These are phyloP conservation scores for Stercorarius parasiticus DNA, from an alignment of 2,113 vertebrate genomes.

Conservation along the genomic window DNA sequence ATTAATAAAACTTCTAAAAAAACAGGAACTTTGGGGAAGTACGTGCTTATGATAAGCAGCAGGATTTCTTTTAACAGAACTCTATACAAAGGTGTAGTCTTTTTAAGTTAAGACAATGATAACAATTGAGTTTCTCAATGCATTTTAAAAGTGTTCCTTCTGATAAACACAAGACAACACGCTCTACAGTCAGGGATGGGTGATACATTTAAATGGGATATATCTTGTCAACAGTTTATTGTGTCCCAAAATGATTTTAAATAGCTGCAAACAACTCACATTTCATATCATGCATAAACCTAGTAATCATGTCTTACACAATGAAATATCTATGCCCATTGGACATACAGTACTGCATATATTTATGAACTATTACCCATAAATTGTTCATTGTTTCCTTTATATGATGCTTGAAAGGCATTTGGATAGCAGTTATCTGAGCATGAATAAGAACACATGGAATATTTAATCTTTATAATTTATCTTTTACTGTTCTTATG, in stretches of 20 bases:
- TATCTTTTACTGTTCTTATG: not conserved
- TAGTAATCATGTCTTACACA: not conserved
- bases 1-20: constrained; percentile 76
- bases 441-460: not conserved
- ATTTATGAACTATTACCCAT: constrained; percentile 35
- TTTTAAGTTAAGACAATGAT: constrained; percentile 65
- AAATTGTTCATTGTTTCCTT: constrained; percentile 44
- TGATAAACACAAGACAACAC: constrained; percentile 46
- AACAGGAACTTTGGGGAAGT: constrained; percentile 82
- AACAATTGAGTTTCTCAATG: constrained; percentile 54
- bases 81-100: constrained; percentile 62
- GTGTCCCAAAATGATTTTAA: constrained; percentile 21
- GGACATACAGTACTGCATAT: not conserved
- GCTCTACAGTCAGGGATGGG: constrained; percentile 7
- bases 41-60: constrained; percentile 76
- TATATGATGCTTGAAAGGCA: not conserved
- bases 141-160: constrained; percentile 58
- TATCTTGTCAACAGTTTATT: constrained; percentile 38
- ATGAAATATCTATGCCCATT: not conserved
- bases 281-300: constrained; percentile 2
- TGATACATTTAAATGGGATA: not conserved
- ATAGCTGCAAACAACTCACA: not conserved
- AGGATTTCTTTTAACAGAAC: constrained; percentile 70
- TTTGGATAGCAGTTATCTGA: not conserved
- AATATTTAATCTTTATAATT: constrained; percentile 27